A percentile compares a stretch with the other conserved stretches of the same genome.
Conservation (phyloP, 2,113 vertebrate genomes). For the Mormyrus lacerda region DNA sequence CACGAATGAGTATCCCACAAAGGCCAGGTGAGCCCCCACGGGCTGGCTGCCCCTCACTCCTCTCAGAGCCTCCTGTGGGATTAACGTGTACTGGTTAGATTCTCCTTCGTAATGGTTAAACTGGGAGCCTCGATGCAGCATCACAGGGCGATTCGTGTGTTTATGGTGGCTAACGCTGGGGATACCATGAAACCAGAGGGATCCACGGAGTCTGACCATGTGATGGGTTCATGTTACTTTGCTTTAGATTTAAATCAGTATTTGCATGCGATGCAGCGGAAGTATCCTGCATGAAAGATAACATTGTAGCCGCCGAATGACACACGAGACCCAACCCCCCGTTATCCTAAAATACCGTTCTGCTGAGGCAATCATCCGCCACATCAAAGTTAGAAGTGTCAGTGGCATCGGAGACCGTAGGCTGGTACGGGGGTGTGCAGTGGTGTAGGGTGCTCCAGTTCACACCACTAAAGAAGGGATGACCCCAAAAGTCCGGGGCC, state of each 20-base stretch:
- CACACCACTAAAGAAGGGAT: slow-evolving; percentile 67
- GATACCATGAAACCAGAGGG: neutral
- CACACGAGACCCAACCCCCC: too few species aligned
- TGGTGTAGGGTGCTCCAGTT: slow-evolving; percentile 65
- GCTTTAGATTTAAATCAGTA: neutral
- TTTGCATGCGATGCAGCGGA: neutral
- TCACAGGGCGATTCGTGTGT: neutral
- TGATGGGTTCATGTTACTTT: neutral
- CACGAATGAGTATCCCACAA: slow-evolving; percentile 77
- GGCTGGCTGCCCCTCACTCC: slow-evolving; percentile 59
- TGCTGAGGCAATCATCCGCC: slow-evolving; percentile 69
- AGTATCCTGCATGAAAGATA: neutral
- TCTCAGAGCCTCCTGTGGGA: slow-evolving; percentile 58
- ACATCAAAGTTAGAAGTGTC: slow-evolving; percentile 83
- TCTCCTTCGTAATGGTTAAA: neutral
- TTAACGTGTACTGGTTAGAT: neutral
- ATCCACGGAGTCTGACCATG: neutral
- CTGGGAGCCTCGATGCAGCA: neutral
- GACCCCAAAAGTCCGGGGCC: slow-evolving; percentile 61
- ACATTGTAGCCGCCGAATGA: neutral
- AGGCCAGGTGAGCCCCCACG: slow-evolving; percentile 70
- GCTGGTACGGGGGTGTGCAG: slow-evolving; percentile 62
- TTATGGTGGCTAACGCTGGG: neutral
- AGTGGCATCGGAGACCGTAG: slow-evolving; percentile 65
- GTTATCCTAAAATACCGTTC: slow-evolving; percentile 57